Evolutionary conservation across 1,140 invertebrate species (phyloP).

Genomic region (Drosophila persimilis): DNA sequence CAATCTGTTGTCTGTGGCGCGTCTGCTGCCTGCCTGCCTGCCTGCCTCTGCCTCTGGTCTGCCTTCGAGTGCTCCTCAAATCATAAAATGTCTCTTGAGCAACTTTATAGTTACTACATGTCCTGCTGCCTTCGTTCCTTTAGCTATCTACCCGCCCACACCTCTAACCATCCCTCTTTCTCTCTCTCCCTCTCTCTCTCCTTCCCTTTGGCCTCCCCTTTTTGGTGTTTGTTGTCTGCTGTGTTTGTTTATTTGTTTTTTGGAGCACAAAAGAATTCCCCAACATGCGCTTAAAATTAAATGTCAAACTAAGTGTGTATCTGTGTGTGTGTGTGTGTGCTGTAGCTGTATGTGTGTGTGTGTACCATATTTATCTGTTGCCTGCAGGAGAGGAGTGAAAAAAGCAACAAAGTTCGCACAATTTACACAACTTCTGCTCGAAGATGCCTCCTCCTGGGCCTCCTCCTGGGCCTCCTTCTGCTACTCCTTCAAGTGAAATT

Average conservation of each 20-base stretch:
- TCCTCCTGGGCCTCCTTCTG: conserved; percentile 39
- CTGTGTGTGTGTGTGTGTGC: background rate
- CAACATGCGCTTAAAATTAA: conserved; percentile 82
- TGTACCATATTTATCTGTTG: conserved; percentile 70
- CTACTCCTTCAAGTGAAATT: conserved; percentile 63
- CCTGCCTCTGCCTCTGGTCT: background rate
- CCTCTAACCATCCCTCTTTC: background rate
- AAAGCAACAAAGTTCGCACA: conserved; percentile 74
- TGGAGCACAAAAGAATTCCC: conserved; percentile 79
- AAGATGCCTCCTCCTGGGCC: conserved; percentile 22
- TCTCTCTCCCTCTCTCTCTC: background rate
- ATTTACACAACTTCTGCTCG: conserved; percentile 75
- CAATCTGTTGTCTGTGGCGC: conserved; percentile 78
- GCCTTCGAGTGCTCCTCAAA: conserved; percentile 79
- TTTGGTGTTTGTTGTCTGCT: conserved; percentile 57
- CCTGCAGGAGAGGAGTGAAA: conserved; percentile 42
- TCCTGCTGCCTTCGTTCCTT: background rate
- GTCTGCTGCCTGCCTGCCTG: conserved; percentile 42
- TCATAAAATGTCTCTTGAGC: conserved; percentile 79
- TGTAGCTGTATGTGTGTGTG: conserved; percentile 24
- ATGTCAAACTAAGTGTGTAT: conserved; percentile 65
- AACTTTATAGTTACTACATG: conserved; percentile 77
- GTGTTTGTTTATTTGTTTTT: conserved; percentile 80
- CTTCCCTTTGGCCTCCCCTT: conserved; percentile 1
- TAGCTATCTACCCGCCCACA: background rate